Conservation (phyloP, 2,797 vertebrate species). For the Heliangelus exortis region DNA sequence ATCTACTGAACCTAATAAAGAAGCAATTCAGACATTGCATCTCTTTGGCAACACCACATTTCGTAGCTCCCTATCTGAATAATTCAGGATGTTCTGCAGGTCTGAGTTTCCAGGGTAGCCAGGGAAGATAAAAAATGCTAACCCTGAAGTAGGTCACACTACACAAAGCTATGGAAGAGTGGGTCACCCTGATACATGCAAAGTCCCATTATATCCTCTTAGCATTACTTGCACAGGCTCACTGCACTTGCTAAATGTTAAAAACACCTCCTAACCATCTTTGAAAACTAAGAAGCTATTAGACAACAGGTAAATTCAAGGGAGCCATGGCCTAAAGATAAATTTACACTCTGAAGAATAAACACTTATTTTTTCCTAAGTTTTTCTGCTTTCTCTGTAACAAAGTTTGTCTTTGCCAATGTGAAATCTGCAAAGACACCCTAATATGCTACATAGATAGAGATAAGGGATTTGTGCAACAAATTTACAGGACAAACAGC, state of each 20-base stretch:
- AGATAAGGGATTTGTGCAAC: neutral
- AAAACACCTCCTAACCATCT: neutral
- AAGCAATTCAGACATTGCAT: neutral
- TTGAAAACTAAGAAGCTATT: neutral
- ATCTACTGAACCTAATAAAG: neutral
- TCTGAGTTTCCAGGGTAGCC: neutral
- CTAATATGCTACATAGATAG: neutral
- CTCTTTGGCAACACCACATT: neutral
- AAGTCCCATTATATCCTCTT: neutral
- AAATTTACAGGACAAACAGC: neutral
- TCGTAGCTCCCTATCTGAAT: neutral
- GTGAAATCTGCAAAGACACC: neutral
- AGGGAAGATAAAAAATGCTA: neutral
- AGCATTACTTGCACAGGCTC: neutral
- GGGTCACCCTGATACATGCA: neutral
- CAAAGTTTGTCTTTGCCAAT: neutral
- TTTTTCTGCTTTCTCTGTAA: neutral
- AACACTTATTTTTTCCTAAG: neutral
- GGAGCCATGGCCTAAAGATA: neutral
- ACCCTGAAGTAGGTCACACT: neutral
- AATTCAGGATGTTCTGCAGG: neutral
- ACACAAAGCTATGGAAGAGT: neutral
- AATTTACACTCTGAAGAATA: neutral
- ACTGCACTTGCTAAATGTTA: neutral
- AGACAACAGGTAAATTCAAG: neutral